Percentiles rank a stretch among this genome's conserved stretches.
Conservation (phyloP, 2,113 vertebrate species). For the Chaetura pelagica region DNA sequence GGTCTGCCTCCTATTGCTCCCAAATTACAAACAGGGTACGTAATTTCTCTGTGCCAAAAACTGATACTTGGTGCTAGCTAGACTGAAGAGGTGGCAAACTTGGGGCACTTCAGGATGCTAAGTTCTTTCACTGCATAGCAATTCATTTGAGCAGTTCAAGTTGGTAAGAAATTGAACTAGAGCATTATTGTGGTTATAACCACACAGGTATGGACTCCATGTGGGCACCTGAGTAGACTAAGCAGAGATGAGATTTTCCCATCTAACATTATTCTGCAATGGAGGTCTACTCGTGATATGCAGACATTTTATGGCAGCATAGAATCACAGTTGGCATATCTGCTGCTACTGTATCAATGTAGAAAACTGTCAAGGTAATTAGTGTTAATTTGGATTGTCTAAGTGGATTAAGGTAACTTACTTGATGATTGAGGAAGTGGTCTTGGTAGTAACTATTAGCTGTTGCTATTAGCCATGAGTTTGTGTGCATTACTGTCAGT, state of each 20-base stretch:
- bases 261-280: fast-evolving
- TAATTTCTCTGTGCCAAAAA: background rate
- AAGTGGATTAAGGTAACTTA: background rate
- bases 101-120: background rate
- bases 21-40: background rate
- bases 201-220: background rate
- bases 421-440: background rate
- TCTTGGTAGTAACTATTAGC: background rate
- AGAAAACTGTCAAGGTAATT: background rate
- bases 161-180: background rate
- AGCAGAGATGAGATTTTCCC: background rate
- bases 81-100: background rate
- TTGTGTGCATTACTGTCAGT: background rate
- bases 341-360: background rate
- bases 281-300: fast-evolving
- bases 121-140: background rate
- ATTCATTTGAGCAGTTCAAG: background rate
- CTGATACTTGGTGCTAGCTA: background rate
- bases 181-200: fast-evolving
- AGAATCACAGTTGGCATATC: background rate
- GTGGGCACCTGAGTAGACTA: background rate
- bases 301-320: fast-evolving
- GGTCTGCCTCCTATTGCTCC: background rate
- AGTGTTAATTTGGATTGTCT: background rate
- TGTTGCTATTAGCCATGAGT: fast-evolving